Conservation (phyloP, 2,888 invertebrate species). For the Nemapogon koenigi region DNA sequence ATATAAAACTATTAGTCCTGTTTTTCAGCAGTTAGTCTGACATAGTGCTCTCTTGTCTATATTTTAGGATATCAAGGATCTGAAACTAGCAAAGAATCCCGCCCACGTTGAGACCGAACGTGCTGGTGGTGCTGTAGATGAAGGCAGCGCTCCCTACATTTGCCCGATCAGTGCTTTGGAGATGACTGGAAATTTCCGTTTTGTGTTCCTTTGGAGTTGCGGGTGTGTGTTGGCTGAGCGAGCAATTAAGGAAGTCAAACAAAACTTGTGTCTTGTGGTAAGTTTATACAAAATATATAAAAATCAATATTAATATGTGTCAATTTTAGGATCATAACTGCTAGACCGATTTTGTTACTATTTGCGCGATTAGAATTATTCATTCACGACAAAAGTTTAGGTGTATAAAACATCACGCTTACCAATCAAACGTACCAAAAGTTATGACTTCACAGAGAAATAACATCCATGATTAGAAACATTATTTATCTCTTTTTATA, state of each 20-base stretch:
- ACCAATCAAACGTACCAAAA: no score
- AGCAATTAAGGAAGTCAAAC: conserved; percentile 87
- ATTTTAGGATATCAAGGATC: conserved; percentile 81
- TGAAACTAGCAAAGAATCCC: conserved; percentile 86
- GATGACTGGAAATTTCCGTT: conserved; percentile 93
- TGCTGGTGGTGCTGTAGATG: conserved; percentile 77
- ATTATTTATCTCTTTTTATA: no score
- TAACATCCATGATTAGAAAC: no score
- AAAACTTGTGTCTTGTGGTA: conserved; percentile 67
- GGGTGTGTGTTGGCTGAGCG: conserved; percentile 97
- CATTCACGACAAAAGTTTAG: no score
- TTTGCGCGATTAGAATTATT: no score
- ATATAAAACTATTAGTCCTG: no score
- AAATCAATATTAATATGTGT: no score
- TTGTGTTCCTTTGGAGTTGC: conserved; percentile 87
- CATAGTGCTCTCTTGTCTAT: conserved; percentile 13
- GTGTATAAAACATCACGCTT: no score
- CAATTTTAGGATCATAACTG: no score
- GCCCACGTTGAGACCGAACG: conserved; percentile 77
- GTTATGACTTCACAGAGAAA: no score
- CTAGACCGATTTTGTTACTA: no score
- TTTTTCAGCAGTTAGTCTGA: no score
- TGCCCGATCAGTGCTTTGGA: conserved; percentile 95
- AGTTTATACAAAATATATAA: conserved; percentile 12
- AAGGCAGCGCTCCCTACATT: conserved; percentile 83